A percentile compares a stretch with the other conserved stretches of the same genome.
Evolutionary conservation across 35 echinoderm and acorn worm species (phyloP).

Genomic region (Patiria miniata): DNA sequence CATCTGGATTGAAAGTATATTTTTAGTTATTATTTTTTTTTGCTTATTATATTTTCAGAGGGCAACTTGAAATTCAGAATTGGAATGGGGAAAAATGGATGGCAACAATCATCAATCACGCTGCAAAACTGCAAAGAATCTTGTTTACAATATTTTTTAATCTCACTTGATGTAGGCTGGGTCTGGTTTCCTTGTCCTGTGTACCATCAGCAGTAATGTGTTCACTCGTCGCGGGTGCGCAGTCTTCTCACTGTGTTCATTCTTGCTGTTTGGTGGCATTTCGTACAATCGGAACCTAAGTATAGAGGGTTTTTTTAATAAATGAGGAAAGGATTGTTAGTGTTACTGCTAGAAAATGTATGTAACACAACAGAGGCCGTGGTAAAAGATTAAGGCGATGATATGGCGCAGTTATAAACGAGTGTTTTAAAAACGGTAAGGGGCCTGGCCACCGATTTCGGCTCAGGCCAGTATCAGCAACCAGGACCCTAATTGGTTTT

Average conservation of each 20-base stretch:
- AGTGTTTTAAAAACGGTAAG: too few relatives aligned
- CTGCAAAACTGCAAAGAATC: too few relatives aligned
- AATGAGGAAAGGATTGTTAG: too few relatives aligned
- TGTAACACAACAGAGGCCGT: background rate
- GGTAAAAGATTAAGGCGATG: too few relatives aligned
- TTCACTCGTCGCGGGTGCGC: constrained; percentile 61
- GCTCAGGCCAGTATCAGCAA: too few relatives aligned
- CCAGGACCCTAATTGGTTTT: too few relatives aligned
- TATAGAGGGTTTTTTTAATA: background rate
- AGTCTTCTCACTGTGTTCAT: constrained; percentile 44
- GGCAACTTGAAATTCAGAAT: too few relatives aligned
- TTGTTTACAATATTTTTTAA: background rate
- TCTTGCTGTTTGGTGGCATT: constrained; percentile 28
- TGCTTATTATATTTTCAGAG: background rate
- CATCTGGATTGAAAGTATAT: background rate
- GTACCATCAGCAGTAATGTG: constrained; percentile 63
- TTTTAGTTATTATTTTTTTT: background rate
- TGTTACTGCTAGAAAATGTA: background rate
- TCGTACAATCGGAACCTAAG: constrained; percentile 56
- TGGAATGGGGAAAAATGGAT: too few relatives aligned
- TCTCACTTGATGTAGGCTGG: constrained; percentile 86
- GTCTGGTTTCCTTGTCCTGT: constrained; percentile 81
- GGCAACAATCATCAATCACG: too few relatives aligned
- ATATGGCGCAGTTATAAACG: too few relatives aligned
- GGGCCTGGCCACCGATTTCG: too few relatives aligned